Evolutionary conservation across 2,113 vertebrate genomes (phyloP).

Genomic region (Abramis brama): DNA sequence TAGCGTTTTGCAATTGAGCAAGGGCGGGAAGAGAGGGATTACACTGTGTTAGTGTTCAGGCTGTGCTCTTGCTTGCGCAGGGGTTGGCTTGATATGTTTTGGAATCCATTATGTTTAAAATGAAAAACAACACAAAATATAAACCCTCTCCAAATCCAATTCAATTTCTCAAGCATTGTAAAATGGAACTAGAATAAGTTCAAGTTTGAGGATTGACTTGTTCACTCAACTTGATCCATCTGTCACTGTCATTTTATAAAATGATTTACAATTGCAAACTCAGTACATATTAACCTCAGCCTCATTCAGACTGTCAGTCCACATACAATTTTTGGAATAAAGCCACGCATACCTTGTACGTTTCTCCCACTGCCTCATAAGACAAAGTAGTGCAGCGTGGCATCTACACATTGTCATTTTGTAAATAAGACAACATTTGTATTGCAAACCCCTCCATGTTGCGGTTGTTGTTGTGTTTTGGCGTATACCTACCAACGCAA

Average conservation of each 20-base stretch:
- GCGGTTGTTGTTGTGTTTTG: no score
- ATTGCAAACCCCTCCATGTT: no score
- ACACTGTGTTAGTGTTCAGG: slow-evolving; percentile 21
- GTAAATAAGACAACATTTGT: no score
- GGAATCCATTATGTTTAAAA: slow-evolving; percentile 18
- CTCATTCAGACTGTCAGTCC: no score
- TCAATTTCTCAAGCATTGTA: background rate
- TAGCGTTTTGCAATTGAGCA: slow-evolving; percentile 35
- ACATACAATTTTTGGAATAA: no score
- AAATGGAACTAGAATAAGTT: background rate
- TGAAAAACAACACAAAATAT: background rate
- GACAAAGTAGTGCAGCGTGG: no score
- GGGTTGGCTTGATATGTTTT: background rate
- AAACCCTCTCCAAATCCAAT: slow-evolving; percentile 14
- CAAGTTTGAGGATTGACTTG: slow-evolving; percentile 1
- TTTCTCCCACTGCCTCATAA: no score
- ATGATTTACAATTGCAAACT: background rate
- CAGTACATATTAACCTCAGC: background rate
- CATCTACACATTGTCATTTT: no score
- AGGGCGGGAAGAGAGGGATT: slow-evolving; percentile 17
- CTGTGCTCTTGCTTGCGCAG: slow-evolving; percentile 2
- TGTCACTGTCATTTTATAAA: slow-evolving; percentile 3
- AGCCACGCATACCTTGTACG: no score
- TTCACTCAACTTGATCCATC: background rate
- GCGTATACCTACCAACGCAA: no score